These are phyloP conservation scores for Clarias pachynema DNA, from an alignment of 2,797 vertebrate genomes.

Conservation along the genomic window DNA sequence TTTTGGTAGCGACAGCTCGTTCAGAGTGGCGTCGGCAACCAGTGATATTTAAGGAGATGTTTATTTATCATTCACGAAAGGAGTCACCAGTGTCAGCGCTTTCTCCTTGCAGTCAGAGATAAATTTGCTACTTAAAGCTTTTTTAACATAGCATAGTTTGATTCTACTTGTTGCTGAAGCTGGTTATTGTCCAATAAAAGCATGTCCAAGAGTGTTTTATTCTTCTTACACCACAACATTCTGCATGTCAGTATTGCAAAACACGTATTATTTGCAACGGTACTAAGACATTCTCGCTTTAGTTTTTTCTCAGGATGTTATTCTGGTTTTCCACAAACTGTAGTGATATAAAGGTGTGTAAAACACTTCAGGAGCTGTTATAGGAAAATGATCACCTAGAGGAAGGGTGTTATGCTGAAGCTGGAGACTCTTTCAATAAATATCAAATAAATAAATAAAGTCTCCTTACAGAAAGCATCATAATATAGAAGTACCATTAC, in stretches of 20 bases:
- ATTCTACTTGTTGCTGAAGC: background rate
- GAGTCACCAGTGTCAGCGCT: background rate
- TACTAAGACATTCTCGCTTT: too few species aligned
- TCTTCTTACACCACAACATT: background rate
- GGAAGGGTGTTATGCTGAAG: background rate
- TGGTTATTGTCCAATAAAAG: background rate
- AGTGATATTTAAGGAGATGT: background rate
- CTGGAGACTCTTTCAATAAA: background rate
- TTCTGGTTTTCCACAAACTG: too few species aligned
- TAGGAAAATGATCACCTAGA: background rate
- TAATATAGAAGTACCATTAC: too few species aligned
- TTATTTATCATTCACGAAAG: background rate
- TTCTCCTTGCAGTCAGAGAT: too few species aligned
- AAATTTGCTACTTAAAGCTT: too few species aligned
- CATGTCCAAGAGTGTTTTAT: background rate
- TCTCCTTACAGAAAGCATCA: background rate
- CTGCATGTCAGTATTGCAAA: too few species aligned
- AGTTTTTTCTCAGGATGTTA: too few species aligned
- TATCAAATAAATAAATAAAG: background rate
- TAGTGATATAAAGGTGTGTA: too few species aligned
- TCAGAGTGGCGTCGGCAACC: background rate
- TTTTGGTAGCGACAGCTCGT: background rate
- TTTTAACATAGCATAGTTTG: too few species aligned
- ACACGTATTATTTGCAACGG: too few species aligned
- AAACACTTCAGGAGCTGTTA: background rate